A percentile compares a stretch with the other conserved stretches of the same genome.
Evolutionary conservation across 2,113 vertebrate genomes (phyloP).

Genomic region (Malurus alboscapulatus): DNA sequence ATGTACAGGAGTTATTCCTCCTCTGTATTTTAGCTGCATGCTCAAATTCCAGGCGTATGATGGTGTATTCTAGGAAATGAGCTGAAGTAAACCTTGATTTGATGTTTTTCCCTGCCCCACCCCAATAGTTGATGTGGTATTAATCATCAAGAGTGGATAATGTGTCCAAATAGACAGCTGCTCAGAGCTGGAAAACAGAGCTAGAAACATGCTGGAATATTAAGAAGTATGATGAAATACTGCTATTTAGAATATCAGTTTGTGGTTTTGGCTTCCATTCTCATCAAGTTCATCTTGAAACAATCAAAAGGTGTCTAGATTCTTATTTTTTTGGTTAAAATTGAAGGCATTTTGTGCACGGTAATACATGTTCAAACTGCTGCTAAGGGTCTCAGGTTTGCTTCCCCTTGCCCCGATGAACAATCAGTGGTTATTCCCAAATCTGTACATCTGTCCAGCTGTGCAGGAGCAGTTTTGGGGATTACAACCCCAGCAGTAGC

Average conservation of each 20-base stretch:
- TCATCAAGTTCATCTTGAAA: neutral
- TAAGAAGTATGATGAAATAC: neutral
- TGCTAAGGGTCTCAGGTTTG: neutral
- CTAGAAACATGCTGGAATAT: neutral
- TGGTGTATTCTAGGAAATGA: neutral
- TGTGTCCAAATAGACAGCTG: neutral
- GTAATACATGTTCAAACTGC: rapidly evolving
- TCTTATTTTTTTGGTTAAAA: neutral
- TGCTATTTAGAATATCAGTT: rapidly evolving
- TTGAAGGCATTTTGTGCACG: neutral
- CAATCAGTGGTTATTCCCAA: neutral
- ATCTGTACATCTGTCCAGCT: neutral
- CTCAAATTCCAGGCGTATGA: neutral
- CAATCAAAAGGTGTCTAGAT: neutral
- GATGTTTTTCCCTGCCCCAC: neutral
- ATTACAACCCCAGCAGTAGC: neutral
- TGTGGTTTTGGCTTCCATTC: neutral
- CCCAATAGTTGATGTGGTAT: neutral
- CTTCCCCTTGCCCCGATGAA: neutral
- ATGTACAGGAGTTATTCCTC: neutral
- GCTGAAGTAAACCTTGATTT: neutral
- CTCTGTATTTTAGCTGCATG: neutral
- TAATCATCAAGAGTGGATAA: neutral
- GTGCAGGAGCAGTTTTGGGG: neutral
- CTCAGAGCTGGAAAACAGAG: neutral